Base-by-base conservation (phyloP, 2,888 invertebrate species). In the Aproaerema taeniolella region DNA sequence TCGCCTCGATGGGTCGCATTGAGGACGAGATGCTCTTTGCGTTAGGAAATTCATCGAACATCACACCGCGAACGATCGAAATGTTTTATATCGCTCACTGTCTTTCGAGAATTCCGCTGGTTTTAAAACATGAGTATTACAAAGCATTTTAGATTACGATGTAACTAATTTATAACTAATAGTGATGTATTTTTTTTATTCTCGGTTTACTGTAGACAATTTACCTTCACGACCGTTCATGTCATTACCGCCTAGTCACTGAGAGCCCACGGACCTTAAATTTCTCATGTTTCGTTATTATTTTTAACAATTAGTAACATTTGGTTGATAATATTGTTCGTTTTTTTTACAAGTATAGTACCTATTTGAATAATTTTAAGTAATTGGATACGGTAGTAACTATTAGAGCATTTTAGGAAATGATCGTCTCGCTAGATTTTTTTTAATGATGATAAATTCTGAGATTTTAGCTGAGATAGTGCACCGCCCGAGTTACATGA, bases 241-340 rank as follows among this genome's bases (percentile, higher is more conserved):
- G 66, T 75, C 73, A 69, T 70, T 74, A 82, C 86, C 86, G 86
- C 86, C 86, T 86, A 86, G 85, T 86, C 85, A 81, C 85, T 83
- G 85, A 80, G 80, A 82, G 64, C 79, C 82, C 77, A 72, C 76
- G 69, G 67, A 76, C 61, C 67, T 71, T 65, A 65, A 67, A 74
- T 66, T 74, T 70, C 68, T 66, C 68, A 69, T 66, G 68, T 78
- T 78, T 45, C 25, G 41, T 45, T 45, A 28, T 72, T 67, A 37
- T 37, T 73, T 72, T 62, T 67, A 55, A 64, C 71, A 77, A 78
- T 72, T 77, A 78, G 72, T 75, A 73, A 71, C 75, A 73, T 75
- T 83, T 78, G 79, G 76, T 82, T 82, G 68, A 74, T 77, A 62
- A 67, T 79, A 73, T 80, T 79, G 69, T 82, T 82, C 68, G 80